Evolutionary conservation across 2,888 invertebrate genomes (phyloP).

Genomic region (Dyspetes luteomarginatus): DNA sequence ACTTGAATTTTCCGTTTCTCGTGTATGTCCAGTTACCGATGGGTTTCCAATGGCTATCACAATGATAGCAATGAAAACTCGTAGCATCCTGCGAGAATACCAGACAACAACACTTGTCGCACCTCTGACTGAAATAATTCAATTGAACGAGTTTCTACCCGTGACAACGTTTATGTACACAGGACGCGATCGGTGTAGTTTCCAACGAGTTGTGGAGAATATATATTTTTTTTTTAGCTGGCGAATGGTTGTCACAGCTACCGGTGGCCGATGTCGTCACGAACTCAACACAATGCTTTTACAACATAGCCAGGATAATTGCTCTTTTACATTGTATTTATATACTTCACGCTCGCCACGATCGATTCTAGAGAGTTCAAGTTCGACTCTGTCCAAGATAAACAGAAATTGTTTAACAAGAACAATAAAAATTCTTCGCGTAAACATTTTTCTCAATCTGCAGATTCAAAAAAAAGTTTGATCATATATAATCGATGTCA

Average conservation of each 20-base stretch:
- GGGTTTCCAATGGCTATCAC: neutral
- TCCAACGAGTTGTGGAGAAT: constrained; percentile 59
- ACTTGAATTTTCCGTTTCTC: neutral
- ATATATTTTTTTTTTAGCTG: constrained; percentile 43
- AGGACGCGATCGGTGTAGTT: constrained; percentile 69
- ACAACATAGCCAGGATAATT: constrained; percentile 53
- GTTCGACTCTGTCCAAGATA: no score
- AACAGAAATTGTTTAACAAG: no score
- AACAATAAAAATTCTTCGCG: no score
- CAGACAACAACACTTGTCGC: constrained; percentile 32
- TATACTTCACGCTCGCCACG: neutral
- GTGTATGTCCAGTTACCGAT: neutral
- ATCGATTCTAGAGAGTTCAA: no score
- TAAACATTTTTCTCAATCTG: no score
- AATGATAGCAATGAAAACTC: constrained; percentile 33
- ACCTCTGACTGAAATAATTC: constrained; percentile 40
- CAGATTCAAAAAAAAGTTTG: no score
- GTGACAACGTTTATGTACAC: constrained; percentile 69
- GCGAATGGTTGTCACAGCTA: constrained; percentile 19
- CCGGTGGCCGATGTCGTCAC: constrained; percentile 51
- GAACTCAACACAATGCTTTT: constrained; percentile 60
- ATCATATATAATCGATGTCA: no score
- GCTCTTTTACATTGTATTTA: constrained; percentile 17
- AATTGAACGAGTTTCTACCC: constrained; percentile 71
- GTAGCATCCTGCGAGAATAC: constrained; percentile 30